A percentile compares a stretch with the other conserved stretches of the same genome.
Conservation (phyloP, 2,888 invertebrate species). For the Eustalomyia histrio region DNA sequence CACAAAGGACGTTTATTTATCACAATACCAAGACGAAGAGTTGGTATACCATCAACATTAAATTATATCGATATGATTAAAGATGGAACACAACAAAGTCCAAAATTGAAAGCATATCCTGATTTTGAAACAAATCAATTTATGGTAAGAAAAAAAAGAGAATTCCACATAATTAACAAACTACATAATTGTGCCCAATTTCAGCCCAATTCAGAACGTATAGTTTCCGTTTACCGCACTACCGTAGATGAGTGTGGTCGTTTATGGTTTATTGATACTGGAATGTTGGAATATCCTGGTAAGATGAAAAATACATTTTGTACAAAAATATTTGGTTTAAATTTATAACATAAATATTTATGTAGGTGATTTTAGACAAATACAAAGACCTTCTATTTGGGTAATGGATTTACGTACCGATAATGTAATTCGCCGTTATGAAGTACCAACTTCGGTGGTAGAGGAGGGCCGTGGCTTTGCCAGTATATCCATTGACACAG, state of each 20-base stretch:
- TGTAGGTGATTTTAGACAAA: slow-evolving; percentile 76
- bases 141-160: slow-evolving; percentile 31
- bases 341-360: slow-evolving; percentile 39
- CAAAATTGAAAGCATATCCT: slow-evolving; percentile 77
- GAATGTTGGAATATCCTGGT: slow-evolving; percentile 85
- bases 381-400: slow-evolving; percentile 84
- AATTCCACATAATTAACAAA: neutral
- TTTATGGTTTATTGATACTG: slow-evolving; percentile 90
- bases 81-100: slow-evolving; percentile 73
- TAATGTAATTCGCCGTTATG: slow-evolving; percentile 82
- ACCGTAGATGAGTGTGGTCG: slow-evolving; percentile 86
- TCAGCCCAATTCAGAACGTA: slow-evolving; percentile 67
- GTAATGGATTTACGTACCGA: slow-evolving; percentile 85
- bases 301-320: slow-evolving; percentile 65
- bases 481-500: slow-evolving; percentile 85
- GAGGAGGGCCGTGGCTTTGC: slow-evolving; percentile 82
- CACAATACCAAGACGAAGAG: slow-evolving; percentile 86
- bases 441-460: slow-evolving; percentile 77
- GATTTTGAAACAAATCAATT: slow-evolving; percentile 73
- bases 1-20: slow-evolving; percentile 83
- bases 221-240: slow-evolving; percentile 87
- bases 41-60: slow-evolving; percentile 83
- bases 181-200: neutral
- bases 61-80: slow-evolving; percentile 79
- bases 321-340: neutral